Conservation (phyloP, 2,888 invertebrate genomes). For the Eugnorisma glareosa region DNA sequence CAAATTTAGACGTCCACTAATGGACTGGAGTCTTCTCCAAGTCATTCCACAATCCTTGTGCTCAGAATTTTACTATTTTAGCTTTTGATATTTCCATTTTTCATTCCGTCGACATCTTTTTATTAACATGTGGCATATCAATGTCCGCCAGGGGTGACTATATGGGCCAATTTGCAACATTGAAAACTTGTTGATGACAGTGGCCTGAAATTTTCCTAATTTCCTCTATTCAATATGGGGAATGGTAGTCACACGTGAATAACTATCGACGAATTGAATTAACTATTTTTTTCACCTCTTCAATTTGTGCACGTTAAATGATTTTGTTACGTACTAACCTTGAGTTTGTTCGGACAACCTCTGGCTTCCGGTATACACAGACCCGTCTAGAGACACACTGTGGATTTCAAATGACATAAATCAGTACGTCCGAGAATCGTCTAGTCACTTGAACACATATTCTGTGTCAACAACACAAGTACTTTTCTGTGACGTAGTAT, state of each 20-base stretch:
- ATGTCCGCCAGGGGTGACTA: neutral
- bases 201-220: constrained; percentile 36
- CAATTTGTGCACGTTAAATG: constrained; percentile 79
- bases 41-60: neutral
- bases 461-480: constrained; percentile 34
- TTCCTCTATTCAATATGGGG: constrained; percentile 58
- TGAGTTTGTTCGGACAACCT: constrained; percentile 74
- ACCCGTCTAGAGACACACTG: constrained; percentile 50
- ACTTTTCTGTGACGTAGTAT: constrained; percentile 38
- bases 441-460: constrained; percentile 43
- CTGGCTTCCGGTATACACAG: constrained; percentile 75
- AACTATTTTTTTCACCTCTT: constrained; percentile 80
- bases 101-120: neutral
- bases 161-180: neutral
- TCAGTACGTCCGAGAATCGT: constrained; percentile 34
- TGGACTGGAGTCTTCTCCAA: neutral
- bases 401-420: constrained; percentile 44
- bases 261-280: constrained; percentile 72
- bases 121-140: neutral
- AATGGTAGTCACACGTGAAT: constrained; percentile 77
- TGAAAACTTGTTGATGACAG: neutral
- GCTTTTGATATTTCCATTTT: neutral
- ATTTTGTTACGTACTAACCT: constrained; percentile 81
- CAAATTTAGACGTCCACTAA: neutral
- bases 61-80: neutral